Evolutionary conservation across 30 jellyfish, hydroid and myxozoan species (phyloP).

Genomic region (Hydra vulgaris): DNA sequence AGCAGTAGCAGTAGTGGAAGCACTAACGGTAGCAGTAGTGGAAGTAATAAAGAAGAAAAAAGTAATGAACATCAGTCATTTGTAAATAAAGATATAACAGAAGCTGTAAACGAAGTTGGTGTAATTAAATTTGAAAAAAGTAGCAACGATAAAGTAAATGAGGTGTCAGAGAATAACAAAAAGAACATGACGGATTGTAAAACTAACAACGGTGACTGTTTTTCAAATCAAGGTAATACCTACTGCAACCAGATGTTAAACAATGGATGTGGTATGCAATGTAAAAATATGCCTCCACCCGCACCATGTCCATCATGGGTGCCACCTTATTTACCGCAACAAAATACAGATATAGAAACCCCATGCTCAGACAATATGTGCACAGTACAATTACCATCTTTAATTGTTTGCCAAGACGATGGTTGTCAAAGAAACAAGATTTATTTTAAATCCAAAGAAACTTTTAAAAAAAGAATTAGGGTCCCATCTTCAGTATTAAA

Average conservation of each 20-base stretch:
- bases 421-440: not conserved
- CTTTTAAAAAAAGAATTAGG: conserved; percentile 3
- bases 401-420: not conserved
- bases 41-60: not conserved
- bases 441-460: not conserved
- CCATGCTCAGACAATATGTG: conserved; percentile 2
- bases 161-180: not conserved
- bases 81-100: conserved; percentile 2
- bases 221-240: not conserved
- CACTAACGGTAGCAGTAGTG: not conserved
- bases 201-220: not conserved
- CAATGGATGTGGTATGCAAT: not conserved
- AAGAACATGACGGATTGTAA: not conserved
- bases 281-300: not conserved
- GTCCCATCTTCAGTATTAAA: conserved; percentile 5
- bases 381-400: not conserved
- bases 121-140: conserved; percentile 5
- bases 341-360: not conserved
- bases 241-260: not conserved
- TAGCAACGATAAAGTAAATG: not conserved
- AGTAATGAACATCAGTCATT: not conserved
- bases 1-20: not conserved
- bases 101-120: conserved; percentile 22
- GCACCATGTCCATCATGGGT: conserved; percentile 1
- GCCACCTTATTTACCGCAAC: conserved; percentile 10